Percentiles rank a stretch among this genome's conserved stretches.
phyloP scores from a whole-genome alignment of 2,888 invertebrate genomes.

The Rotaria sp. region DNA sequence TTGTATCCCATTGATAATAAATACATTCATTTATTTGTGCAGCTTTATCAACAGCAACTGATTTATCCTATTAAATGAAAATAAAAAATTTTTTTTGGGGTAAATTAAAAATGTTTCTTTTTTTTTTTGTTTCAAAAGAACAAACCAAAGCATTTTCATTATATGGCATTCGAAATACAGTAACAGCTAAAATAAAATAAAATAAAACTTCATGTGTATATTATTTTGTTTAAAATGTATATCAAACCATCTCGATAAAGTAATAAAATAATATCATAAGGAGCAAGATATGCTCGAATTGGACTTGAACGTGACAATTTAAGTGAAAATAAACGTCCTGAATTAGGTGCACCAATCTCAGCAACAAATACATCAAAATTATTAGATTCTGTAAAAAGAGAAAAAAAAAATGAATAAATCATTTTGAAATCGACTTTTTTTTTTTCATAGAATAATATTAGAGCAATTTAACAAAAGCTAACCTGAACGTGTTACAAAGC shows the following conservation, averaged over 20 bases:
- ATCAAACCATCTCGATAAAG: neutral
- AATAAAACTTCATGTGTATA: neutral
- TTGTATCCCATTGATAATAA: conserved; percentile 6
- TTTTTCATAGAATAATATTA: neutral
- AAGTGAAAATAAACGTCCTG: neutral
- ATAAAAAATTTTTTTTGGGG: neutral
- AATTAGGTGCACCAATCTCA: neutral
- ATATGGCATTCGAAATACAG: neutral
- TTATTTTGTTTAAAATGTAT: neutral
- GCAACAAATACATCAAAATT: neutral
- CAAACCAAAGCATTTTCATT: neutral
- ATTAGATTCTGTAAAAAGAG: neutral
- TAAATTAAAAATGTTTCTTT: no score
- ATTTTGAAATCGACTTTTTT: neutral
- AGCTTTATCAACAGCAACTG: neutral
- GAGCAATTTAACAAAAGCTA: neutral
- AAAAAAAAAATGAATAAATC: neutral
- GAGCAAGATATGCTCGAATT: neutral
- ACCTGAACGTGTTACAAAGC: neutral
- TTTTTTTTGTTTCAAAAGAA: no score
- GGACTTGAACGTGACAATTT: neutral
- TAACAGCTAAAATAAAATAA: neutral
- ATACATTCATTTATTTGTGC: neutral
- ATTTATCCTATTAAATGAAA: neutral
- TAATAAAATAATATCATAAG: neutral